Percentiles rank a stretch among this genome's conserved stretches.
phyloP scores from a whole-genome alignment of 1,140 invertebrate genomes.

The Cydia splendana region DNA sequence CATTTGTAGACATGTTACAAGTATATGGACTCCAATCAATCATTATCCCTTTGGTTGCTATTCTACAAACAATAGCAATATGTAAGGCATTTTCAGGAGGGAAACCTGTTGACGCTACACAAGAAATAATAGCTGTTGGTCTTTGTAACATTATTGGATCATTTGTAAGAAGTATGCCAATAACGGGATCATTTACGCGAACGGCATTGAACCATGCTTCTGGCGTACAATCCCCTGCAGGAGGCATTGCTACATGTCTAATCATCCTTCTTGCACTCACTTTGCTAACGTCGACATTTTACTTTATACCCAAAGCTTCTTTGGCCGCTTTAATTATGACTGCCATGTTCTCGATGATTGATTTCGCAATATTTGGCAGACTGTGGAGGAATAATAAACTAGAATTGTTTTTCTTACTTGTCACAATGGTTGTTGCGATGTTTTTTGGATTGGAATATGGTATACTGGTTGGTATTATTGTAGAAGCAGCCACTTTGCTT shows the following conservation, averaged over 20 bases:
- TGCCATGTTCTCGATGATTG: constrained; percentile 71
- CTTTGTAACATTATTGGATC: constrained; percentile 91
- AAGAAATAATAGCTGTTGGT: constrained; percentile 92
- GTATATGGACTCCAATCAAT: constrained; percentile 83
- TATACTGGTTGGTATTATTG: constrained; percentile 59
- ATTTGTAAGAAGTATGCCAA: constrained; percentile 92
- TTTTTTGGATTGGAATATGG: constrained; percentile 66
- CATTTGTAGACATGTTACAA: constrained; percentile 82
- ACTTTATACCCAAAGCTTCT: constrained; percentile 71
- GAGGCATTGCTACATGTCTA: constrained; percentile 84
- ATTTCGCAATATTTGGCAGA: constrained; percentile 54
- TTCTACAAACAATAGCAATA: constrained; percentile 91
- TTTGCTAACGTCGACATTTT: constrained; percentile 68
- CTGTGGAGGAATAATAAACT: constrained; percentile 62
- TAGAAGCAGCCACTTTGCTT: constrained; percentile 60
- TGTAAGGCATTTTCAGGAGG: constrained; percentile 87
- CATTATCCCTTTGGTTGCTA: constrained; percentile 87
- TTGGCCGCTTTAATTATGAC: constrained; percentile 69
- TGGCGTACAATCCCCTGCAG: constrained; percentile 93
- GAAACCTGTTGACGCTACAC: constrained; percentile 85
- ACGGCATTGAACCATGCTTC: constrained; percentile 95
- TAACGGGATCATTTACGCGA: constrained; percentile 93
- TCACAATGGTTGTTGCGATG: constrained; percentile 58
- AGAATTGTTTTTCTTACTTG: constrained; percentile 55
- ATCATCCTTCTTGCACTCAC: constrained; percentile 66